Percentiles rank a stretch among this genome's conserved stretches.
phyloP scores from a whole-genome alignment of 2,797 vertebrate genomes.

The Tokudaia muenninki region DNA sequence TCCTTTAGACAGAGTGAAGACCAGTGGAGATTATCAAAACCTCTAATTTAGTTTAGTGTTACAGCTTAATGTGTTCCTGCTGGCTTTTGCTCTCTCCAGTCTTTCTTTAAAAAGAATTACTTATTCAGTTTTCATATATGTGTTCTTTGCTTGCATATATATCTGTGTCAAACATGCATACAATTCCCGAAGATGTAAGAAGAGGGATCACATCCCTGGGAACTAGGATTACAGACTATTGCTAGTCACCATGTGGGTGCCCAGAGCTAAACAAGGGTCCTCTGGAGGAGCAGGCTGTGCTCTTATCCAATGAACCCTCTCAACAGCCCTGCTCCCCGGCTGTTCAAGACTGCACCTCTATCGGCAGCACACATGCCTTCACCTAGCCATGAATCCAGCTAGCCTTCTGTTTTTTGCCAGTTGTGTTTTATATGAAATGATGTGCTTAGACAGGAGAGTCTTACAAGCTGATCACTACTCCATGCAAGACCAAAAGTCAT shows the following conservation, averaged over 20 bases:
- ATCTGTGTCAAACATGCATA: not conserved
- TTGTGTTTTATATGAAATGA: constrained; percentile 39
- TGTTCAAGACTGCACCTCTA: constrained; percentile 18
- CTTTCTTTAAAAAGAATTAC: not conserved
- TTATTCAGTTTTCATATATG: not conserved
- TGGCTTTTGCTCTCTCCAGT: not conserved
- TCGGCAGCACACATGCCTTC: not conserved
- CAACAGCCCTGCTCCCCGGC: not conserved
- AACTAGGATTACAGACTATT: not conserved
- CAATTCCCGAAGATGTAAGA: not conserved
- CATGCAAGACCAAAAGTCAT: not conserved
- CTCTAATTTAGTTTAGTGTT: constrained; percentile 23
- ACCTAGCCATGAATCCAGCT: not conserved
- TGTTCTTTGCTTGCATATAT: not conserved
- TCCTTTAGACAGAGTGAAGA: not conserved
- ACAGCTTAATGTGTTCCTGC: constrained; percentile 13
- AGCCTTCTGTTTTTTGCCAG: constrained; percentile 10
- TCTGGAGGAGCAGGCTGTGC: not conserved
- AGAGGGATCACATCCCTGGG: not conserved
- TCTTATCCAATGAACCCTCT: not conserved
- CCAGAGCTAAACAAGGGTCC: not conserved
- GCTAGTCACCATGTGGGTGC: not conserved
- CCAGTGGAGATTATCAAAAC: not conserved
- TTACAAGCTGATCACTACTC: not conserved
- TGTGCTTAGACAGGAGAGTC: constrained; percentile 10